Base-by-base conservation (phyloP, 2,888 invertebrate genomes). In the Resseliella maxima region DNA sequence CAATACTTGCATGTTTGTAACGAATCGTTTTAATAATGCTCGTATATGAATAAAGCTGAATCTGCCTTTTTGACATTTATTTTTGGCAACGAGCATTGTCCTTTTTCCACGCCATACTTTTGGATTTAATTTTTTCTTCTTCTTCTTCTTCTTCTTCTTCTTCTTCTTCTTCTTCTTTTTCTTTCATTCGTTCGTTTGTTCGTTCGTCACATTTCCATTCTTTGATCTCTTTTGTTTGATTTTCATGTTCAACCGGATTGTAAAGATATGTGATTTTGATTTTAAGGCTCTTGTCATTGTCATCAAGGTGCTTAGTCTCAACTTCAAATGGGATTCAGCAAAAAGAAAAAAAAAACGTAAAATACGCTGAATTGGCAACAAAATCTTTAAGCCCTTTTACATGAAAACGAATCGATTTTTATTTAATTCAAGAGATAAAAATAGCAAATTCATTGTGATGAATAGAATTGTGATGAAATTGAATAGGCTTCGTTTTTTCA, bases 41-140 rank as follows among this genome's bases (percentile, higher is more conserved):
- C 72, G 15, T 72, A 35, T 31, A 31, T 72, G 72, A 72, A 72
- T 72, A 31, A n/a, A 72, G 72, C 72, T 72, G 72, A 72, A 72
- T 31, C 15, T 72, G 72, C 72, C n/a, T 31, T 72, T 72, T 72
- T 31, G 72, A 27, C 31, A 72, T 72, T 72, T n/a, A 50, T 50
- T 31, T 31, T 72, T 35, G 15, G 15, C 18, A 27, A 72, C 24
- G 59, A n/a, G 59, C 27, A 31, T 12, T 72, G 12, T 72, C 2
- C 35, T 27, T 35, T 10, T 15, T 72, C 31, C 15, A 8, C 18
- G 50, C 31, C 15, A 31, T 12, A 72, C 12, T 72, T 72, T 27
- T 21, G 24, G 59, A 72, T 35, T 72, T 72, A 72, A 72, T 72
- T 72, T 15, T 31, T 72, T 72, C 18, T 50, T 18, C 15, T 50